These are phyloP conservation scores for Brachyptera risi DNA, from an alignment of 2,888 invertebrate genomes.

Conservation along the genomic window DNA sequence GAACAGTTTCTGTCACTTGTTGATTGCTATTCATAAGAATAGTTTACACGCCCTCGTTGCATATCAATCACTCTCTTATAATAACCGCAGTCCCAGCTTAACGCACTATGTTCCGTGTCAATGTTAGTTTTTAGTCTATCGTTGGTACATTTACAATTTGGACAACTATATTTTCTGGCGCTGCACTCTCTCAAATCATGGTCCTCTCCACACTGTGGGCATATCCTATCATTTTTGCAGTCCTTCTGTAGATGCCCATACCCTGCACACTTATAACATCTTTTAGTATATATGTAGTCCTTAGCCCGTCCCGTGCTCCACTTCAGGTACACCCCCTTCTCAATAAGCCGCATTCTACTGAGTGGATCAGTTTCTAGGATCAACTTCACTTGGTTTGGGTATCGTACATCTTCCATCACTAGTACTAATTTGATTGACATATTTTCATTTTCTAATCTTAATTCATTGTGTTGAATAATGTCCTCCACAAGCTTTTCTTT, in stretches of 20 bases:
- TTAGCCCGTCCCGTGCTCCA: not conserved
- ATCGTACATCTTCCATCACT: too few relatives aligned
- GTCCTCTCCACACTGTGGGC: not conserved
- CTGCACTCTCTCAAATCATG: not conserved
- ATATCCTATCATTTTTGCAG: not conserved
- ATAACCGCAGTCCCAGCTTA: not conserved
- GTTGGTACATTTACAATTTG: not conserved
- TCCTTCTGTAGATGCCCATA: not conserved
- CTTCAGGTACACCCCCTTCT: not conserved
- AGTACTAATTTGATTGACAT: too few relatives aligned
- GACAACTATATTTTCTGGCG: not conserved
- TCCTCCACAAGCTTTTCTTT: too few relatives aligned
- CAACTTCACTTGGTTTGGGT: too few relatives aligned
- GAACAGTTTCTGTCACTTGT: not conserved
- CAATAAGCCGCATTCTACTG: not conserved
- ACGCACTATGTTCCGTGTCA: not conserved
- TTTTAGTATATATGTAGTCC: not conserved
- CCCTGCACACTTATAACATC: not conserved
- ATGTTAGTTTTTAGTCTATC: not conserved
- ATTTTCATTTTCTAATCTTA: too few relatives aligned
- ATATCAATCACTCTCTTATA: not conserved
- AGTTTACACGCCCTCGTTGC: not conserved
- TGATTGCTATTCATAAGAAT: not conserved
- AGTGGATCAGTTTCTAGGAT: too few relatives aligned
- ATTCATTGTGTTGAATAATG: too few relatives aligned